These are phyloP conservation scores for Forpus xanthops DNA, from an alignment of 2,797 vertebrate genomes.

Conservation along the genomic window DNA sequence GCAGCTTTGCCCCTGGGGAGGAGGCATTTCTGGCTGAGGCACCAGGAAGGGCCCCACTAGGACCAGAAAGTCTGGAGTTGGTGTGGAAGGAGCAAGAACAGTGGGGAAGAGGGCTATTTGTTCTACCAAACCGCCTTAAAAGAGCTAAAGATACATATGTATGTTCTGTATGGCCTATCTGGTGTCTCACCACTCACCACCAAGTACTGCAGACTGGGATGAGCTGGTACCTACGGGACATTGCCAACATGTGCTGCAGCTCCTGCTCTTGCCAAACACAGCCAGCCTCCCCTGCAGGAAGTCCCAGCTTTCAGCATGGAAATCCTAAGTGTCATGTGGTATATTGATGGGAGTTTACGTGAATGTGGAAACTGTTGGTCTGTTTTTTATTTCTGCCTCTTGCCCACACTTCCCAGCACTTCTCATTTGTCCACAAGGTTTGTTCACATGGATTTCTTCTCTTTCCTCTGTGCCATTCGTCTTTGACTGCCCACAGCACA, in stretches of 20 bases:
- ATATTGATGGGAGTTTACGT: background rate
- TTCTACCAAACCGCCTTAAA: background rate
- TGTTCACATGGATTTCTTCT: background rate
- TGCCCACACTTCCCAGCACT: background rate
- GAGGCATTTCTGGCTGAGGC: background rate
- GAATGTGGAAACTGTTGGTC: background rate
- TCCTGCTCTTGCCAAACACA: background rate
- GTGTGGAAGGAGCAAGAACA: background rate
- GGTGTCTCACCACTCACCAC: background rate
- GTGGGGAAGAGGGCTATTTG: background rate
- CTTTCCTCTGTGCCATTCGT: background rate
- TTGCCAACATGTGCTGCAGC: background rate
- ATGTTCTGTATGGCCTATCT: background rate
- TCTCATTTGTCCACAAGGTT: accelerated
- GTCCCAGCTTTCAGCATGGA: background rate
- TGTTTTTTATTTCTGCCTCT: background rate
- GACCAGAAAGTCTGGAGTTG: background rate
- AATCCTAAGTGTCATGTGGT: background rate
- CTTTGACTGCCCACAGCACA: accelerated
- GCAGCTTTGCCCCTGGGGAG: background rate
- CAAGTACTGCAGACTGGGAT: background rate
- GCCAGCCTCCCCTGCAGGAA: background rate
- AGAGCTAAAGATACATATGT: background rate
- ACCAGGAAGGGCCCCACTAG: background rate
- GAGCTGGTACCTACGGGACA: accelerated